Evolutionary conservation across 1,140 invertebrate species (phyloP), one percentile per base, ranked within the genome.

Genomic region (Camponotus floridanus): DNA sequence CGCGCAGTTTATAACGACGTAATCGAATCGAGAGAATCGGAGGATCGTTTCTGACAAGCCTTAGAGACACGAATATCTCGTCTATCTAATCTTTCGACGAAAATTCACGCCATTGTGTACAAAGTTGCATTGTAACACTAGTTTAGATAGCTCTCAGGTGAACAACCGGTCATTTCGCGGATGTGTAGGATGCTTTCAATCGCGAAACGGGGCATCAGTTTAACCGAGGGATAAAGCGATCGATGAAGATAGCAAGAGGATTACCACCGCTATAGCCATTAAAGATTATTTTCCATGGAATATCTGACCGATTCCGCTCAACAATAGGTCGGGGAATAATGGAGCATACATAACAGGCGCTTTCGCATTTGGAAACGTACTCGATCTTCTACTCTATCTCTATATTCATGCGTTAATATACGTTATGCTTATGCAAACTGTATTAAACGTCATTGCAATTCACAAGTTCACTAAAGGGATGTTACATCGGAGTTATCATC

Each of bases 241-340:
- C 26, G 5, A 2, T 13, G 3, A 21, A 88, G 87, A 89, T 76
- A 89, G 65, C 51, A 57, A 84, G 61, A 55, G 76, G 74, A 89
- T 87, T 87, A 89, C 76, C 70, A 76, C 36, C 33, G 68, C 21
- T 48, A 61, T 13, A 39, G 33, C 36, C 55, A 76, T 85, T 87
- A 78, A 89, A 61, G 73, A 70, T 61, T 86, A 86, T 89, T 86
- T 89, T 89, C 84, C 73, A 57, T 62, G 21, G 67, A 68, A 74
- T 51, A 90, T 90, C 88, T 51, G 55, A 76, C 79, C 57, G 36
- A 39, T 74, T 15, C n/a, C 79, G 70, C 18, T 74, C 85, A 78
- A 89, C 88, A 90, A 89, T 89, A n/a, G 74, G 5, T n/a, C 45
- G 13, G 3, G 33, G 48, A 81, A 78, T 87, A 90, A 90, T 61